phyloP scores from a whole-genome alignment of 23 tunicate species.

The Clavelina lepadiformis region DNA sequence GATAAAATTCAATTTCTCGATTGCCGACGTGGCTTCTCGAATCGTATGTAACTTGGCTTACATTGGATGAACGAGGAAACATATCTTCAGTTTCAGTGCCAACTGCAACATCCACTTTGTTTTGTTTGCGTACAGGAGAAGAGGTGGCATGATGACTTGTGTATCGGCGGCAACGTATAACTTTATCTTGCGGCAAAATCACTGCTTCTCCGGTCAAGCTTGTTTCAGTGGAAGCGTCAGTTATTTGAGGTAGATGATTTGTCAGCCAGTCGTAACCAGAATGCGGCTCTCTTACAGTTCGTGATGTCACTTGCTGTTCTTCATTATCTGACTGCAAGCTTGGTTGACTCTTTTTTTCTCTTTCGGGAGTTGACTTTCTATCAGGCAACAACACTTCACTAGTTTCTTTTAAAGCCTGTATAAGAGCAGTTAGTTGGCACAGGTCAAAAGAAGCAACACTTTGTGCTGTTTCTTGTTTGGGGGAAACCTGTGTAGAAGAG shows the following conservation, averaged over 20 bases:
- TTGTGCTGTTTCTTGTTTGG: conserved; percentile 23
- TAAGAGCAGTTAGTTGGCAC: conserved; percentile 63
- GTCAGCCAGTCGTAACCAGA: neutral
- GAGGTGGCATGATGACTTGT: neutral
- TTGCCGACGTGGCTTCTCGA: no score
- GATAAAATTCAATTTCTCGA: no score
- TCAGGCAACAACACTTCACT: conserved; percentile 15
- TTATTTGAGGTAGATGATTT: neutral
- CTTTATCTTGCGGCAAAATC: conserved; percentile 12
- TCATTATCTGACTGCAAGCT: no score
- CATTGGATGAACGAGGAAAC: no score
- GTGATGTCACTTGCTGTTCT: no score
- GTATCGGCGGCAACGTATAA: conserved; percentile 9
- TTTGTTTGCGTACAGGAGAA: neutral
- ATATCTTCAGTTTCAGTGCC: neutral
- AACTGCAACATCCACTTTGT: neutral
- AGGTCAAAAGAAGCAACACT: conserved; percentile 56
- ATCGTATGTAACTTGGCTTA: no score
- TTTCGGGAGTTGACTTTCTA: no score
- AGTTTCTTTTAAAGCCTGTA: conserved; percentile 60
- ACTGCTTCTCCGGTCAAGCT: conserved; percentile 8
- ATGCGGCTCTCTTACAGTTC: neutral
- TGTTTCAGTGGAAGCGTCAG: conserved; percentile 33
- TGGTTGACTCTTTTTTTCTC: no score
- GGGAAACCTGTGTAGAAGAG: conserved; percentile 84